phyloP scores from a whole-genome alignment of 2,113 vertebrate genomes.

The Stictonetta naevosa region DNA sequence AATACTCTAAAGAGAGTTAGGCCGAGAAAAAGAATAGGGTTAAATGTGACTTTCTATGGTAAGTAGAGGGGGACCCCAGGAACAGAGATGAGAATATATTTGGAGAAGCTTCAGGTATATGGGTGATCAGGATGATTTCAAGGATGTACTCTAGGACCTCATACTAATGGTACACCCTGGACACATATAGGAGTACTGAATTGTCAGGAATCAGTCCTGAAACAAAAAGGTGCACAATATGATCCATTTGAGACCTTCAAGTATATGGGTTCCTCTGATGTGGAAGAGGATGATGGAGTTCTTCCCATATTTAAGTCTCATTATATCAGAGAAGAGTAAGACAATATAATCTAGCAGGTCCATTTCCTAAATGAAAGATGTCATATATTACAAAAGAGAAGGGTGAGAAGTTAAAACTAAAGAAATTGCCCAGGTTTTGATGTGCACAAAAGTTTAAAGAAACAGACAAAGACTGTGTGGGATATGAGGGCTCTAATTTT shows the following conservation, averaged over 20 bases:
- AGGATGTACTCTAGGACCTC: not conserved
- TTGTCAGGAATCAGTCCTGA: not conserved
- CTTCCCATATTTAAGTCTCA: not conserved
- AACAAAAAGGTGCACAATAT: not conserved
- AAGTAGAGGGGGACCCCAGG: fast-evolving
- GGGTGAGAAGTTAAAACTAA: not conserved
- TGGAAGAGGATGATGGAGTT: not conserved
- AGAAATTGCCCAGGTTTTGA: not conserved
- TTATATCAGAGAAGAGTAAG: not conserved
- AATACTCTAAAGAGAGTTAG: no score
- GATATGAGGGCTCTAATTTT: not conserved
- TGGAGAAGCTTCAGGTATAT: not conserved
- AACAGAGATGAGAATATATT: not conserved
- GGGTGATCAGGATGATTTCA: not conserved
- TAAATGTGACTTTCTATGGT: no score
- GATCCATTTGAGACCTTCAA: not conserved
- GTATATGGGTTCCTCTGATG: not conserved
- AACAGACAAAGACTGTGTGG: not conserved
- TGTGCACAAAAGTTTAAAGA: not conserved
- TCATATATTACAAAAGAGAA: not conserved
- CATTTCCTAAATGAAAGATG: not conserved
- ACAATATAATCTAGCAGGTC: fast-evolving
- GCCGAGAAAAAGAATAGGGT: no score
- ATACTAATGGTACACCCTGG: fast-evolving
- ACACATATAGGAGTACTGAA: not conserved